Conservation (phyloP, 2,888 invertebrate species). For the Coelopa pilipes region DNA sequence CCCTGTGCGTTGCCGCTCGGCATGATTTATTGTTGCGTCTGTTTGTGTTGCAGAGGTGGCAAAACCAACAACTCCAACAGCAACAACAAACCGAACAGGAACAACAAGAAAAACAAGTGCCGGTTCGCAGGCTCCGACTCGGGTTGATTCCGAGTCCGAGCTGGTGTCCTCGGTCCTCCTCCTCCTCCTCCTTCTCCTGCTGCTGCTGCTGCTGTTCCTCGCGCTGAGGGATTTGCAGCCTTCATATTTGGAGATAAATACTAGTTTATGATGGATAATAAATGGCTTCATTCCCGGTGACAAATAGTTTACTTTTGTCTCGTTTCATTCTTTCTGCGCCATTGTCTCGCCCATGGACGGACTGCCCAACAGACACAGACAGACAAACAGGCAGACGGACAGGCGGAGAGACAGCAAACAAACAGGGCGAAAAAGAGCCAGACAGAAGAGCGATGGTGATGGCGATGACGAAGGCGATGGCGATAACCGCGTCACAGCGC, state of each 20-base stretch:
- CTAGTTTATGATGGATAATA: constrained; percentile 64
- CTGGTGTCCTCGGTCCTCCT: too few relatives aligned
- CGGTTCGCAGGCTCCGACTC: not conserved
- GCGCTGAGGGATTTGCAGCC: constrained; percentile 39
- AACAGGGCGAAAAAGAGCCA: not conserved
- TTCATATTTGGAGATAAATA: constrained; percentile 60
- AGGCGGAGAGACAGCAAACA: not conserved
- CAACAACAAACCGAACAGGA: not conserved
- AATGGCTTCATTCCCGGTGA: constrained; percentile 64
- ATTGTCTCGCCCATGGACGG: not conserved
- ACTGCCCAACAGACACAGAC: too few relatives aligned
- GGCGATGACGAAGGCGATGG: too few relatives aligned
- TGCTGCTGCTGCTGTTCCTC: constrained; percentile 33
- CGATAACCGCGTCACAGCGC: too few relatives aligned
- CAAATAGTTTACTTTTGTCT: constrained; percentile 59
- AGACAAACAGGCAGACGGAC: constrained; percentile 10
- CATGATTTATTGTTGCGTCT: constrained; percentile 33
- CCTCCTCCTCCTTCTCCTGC: not conserved
- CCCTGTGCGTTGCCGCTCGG: constrained; percentile 18
- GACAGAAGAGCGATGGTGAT: not conserved
- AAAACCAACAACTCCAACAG: constrained; percentile 9
- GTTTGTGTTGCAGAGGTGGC: constrained; percentile 32
- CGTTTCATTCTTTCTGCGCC: not conserved
- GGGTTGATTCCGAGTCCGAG: too few relatives aligned
- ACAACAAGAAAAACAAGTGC: too few relatives aligned